Conservation (phyloP, 2,797 vertebrate species). For the Loriculus beryllinus region DNA sequence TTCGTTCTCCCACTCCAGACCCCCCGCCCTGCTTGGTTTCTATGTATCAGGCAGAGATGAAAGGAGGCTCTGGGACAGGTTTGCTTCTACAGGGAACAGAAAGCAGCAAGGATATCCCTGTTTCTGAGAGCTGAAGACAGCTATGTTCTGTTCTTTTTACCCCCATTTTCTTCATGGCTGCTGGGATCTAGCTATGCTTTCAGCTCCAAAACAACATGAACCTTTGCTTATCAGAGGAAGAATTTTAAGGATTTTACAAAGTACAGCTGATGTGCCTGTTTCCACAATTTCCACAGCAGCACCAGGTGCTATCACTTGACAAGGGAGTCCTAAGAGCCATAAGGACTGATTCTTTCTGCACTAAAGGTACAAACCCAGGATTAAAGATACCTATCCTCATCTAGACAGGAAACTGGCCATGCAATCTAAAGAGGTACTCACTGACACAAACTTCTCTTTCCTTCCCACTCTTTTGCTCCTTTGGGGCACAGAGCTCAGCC, state of each 20-base stretch:
- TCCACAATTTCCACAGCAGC: not conserved
- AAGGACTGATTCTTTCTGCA: not conserved
- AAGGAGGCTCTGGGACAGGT: not conserved
- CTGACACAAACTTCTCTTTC: not conserved
- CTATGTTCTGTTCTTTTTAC: not conserved
- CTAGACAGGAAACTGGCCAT: not conserved
- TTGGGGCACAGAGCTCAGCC: not conserved
- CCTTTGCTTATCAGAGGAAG: not conserved
- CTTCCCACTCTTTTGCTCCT: not conserved
- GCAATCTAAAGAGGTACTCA: not conserved
- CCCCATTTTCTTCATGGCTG: not conserved
- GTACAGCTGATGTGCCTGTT: not conserved
- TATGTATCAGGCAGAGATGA: not conserved
- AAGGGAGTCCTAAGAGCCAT: not conserved
- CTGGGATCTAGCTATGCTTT: not conserved
- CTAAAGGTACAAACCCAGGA: not conserved
- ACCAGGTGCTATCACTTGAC: not conserved
- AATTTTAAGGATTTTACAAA: not conserved
- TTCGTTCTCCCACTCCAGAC: not conserved
- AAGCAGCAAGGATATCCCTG: not conserved
- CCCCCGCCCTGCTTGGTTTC: not conserved
- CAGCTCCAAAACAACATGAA: not conserved
- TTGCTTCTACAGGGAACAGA: not conserved
- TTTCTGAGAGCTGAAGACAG: not conserved
- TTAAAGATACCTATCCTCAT: not conserved